phyloP scores from a whole-genome alignment of 2,113 vertebrate genomes.

The Mystacornis crossleyi region DNA sequence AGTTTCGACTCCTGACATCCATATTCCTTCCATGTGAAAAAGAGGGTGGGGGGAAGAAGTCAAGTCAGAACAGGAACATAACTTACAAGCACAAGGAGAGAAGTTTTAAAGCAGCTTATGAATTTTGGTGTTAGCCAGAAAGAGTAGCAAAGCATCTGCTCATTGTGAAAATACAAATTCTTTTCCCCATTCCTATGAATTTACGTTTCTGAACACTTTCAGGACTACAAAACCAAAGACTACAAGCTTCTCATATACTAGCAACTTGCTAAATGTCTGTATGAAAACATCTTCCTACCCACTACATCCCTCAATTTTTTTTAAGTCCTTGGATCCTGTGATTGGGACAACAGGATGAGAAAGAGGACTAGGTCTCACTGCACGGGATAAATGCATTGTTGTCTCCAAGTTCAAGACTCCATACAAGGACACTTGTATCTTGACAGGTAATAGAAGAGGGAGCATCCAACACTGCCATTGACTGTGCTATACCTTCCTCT shows the following conservation, averaged over 20 bases:
- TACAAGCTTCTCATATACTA: not conserved
- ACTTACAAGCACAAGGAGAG: not conserved
- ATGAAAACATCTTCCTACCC: not conserved
- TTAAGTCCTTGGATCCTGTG: not conserved
- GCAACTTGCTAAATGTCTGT: not conserved
- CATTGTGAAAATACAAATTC: not conserved
- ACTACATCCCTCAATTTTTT: not conserved
- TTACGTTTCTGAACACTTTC: not conserved
- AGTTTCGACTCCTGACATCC: conserved; percentile 86
- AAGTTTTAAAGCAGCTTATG: not conserved
- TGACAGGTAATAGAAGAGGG: rapidly evolving
- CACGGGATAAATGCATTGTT: rapidly evolving
- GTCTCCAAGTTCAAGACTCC: not conserved
- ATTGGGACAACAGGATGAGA: not conserved
- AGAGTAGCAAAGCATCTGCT: not conserved
- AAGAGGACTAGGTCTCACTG: not conserved
- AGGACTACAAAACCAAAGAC: not conserved
- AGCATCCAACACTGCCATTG: rapidly evolving
- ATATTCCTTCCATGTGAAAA: conserved; percentile 62
- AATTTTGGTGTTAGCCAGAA: not conserved
- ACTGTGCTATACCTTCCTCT: not conserved
- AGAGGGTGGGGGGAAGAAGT: rapidly evolving
- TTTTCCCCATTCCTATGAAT: not conserved
- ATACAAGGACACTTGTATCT: not conserved
- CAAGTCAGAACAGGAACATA: not conserved